Conservation (phyloP, 2,797 vertebrate genomes). For the Myotis vivesi region DNA sequence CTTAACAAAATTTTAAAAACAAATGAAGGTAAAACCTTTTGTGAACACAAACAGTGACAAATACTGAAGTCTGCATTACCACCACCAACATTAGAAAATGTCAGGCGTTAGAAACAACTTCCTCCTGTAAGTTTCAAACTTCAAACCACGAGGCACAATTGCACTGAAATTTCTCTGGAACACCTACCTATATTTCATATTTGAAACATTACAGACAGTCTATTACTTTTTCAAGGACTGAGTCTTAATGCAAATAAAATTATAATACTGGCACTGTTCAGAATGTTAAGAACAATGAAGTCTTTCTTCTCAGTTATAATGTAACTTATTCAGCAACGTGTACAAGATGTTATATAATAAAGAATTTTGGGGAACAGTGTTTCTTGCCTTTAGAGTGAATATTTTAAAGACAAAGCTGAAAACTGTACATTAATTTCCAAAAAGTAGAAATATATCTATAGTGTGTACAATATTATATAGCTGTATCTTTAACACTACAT, state of each 20-base stretch:
- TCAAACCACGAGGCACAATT: conserved; percentile 42
- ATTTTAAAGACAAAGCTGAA: conserved; percentile 10
- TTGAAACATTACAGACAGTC: conserved; percentile 15
- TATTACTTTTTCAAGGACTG: conserved; percentile 29
- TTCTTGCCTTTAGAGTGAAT: not conserved
- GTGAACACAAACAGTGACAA: not conserved
- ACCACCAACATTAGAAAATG: not conserved
- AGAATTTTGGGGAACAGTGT: not conserved
- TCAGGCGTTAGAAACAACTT: not conserved
- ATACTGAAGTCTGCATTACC: not conserved
- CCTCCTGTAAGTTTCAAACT: not conserved
- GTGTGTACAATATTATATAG: not conserved
- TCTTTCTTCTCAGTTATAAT: conserved; percentile 33
- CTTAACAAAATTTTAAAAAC: conserved; percentile 5
- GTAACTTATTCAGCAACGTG: not conserved
- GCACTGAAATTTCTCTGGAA: conserved; percentile 34
- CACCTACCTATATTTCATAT: not conserved
- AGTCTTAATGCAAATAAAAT: conserved; percentile 36
- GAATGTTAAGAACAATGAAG: conserved; percentile 28
- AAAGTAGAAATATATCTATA: not conserved
- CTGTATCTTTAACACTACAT: not conserved
- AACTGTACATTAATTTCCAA: conserved; percentile 8
- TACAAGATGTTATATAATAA: conserved; percentile 1
- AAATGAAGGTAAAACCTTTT: conserved; percentile 4
- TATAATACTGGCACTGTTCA: conserved; percentile 1